Base-by-base conservation (phyloP, 2,113 vertebrate species). In the Microtus pennsylvanicus region DNA sequence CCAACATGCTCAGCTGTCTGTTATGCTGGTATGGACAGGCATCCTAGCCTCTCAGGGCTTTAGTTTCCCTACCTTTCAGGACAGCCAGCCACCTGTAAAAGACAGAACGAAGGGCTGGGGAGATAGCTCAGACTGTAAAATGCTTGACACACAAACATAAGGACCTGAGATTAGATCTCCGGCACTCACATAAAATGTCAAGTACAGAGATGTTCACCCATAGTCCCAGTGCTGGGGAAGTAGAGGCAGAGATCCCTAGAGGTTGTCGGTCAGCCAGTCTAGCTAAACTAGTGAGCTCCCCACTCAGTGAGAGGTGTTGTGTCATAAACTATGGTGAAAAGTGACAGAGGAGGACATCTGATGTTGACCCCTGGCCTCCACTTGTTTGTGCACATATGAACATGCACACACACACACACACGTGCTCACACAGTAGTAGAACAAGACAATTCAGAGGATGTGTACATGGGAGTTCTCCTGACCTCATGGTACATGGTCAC, bases 1-100 rank as follows among this genome's bases (percentile, higher is more conserved):
- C 85, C 52, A 3, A 22, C 4, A 1, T 38, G 65, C 12, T 8
- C 4, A 0, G 0, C 3, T 58, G 65, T 83, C 28, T 82, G 17
- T 85, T 30, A 3, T 50, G 61, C 35, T 17, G 1, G 11, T 16
- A 26, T 42, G 35, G 5, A 26, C 67, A 47, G 81, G 17, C 50
- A 13, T 30, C 13, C 65, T 52, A 10, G 8, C 17, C 72, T 61
- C 69, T 93, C 74, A 30, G 16, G 30, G 10, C 76, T 77, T 95
- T 63, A 13, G 77, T 93, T 75, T 90, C 94, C 26, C 52, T 28
- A 28, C 33, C 45, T 58, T 87, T 75, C 63, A 93, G 30, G 77
- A 76, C 63, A 92, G 55, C 58, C 63, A 92, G 55, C 58, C 10
- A 0, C 12, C 42, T 52, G 35, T 50, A 70, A 83, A 88, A 72